Evolutionary conservation across 2,888 invertebrate genomes (phyloP).

Genomic region (Pyrgus malvae): DNA sequence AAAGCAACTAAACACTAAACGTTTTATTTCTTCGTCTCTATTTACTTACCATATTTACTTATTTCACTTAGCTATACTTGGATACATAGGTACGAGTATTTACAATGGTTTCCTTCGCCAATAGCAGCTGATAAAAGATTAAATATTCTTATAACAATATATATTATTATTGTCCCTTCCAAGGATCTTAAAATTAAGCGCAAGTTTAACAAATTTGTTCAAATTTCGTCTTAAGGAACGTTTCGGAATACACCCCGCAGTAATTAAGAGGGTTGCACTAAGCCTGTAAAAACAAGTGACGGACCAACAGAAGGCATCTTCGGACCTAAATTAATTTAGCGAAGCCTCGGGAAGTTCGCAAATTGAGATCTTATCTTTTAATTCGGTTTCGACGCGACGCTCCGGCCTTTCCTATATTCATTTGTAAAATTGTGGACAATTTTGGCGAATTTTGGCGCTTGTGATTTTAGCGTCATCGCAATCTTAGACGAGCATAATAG

Average conservation of each 20-base stretch:
- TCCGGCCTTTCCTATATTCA: slow-evolving; percentile 1
- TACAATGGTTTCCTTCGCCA: too few species aligned
- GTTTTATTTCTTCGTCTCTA: too few species aligned
- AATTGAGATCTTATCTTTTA: slow-evolving; percentile 73
- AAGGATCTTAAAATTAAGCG: slow-evolving; percentile 28
- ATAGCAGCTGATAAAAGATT: too few species aligned
- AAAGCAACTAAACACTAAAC: too few species aligned
- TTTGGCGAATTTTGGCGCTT: too few species aligned
- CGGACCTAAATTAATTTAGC: slow-evolving; percentile 59
- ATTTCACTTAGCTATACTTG: too few species aligned
- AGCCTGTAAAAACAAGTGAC: slow-evolving; percentile 42
- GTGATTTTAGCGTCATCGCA: too few species aligned
- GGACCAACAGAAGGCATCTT: slow-evolving; percentile 35
- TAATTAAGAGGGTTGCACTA: slow-evolving; percentile 45
- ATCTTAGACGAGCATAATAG: too few species aligned
- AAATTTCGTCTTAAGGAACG: slow-evolving; percentile 37
- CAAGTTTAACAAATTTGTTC: slow-evolving; percentile 25
- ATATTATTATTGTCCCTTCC: background rate
- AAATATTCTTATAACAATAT: too few species aligned
- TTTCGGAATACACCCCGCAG: slow-evolving; percentile 32
- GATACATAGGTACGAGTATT: too few species aligned
- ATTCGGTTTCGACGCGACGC: slow-evolving; percentile 47
- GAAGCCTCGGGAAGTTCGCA: slow-evolving; percentile 51
- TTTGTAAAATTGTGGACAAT: too few species aligned
- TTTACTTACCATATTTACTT: too few species aligned